Percentiles rank a stretch among this genome's conserved stretches.
Conservation (phyloP, 2,797 vertebrate species). For the Xenops minutus region DNA sequence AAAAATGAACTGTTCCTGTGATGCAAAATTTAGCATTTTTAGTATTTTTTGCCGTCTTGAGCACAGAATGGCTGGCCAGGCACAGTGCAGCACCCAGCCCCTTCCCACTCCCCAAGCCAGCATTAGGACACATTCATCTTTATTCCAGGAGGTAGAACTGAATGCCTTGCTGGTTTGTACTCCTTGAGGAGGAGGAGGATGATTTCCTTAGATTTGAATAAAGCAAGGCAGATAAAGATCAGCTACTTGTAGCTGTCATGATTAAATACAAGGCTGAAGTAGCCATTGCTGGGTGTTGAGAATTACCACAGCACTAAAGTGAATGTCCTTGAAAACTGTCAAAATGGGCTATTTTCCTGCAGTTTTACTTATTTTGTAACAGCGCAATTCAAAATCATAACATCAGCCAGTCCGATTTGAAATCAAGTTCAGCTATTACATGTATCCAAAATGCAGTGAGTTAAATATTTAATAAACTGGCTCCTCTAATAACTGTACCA, state of each 20-base stretch:
- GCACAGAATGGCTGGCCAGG: not conserved
- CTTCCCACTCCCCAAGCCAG: not conserved
- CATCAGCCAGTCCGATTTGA: not conserved
- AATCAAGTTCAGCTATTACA: not conserved
- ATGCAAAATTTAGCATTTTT: not conserved
- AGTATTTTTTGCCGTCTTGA: not conserved
- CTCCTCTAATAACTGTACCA: not conserved
- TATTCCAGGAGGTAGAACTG: not conserved
- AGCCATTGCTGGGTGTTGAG: fast-evolving
- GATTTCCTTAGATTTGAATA: not conserved
- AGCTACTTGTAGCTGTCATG: not conserved
- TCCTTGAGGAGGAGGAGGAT: not conserved
- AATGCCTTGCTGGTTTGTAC: not conserved
- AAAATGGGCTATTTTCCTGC: not conserved
- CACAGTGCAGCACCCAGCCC: not conserved
- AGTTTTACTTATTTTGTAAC: not conserved
- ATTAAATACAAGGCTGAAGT: not conserved
- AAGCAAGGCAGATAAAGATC: not conserved
- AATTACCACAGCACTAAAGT: not conserved
- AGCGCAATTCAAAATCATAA: not conserved
- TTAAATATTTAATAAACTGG: conserved; percentile 37
- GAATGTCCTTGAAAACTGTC: not conserved
- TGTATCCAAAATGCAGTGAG: not conserved
- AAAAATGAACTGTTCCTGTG: not conserved
- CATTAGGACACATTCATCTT: not conserved